Evolutionary conservation across 2,113 vertebrate species (phyloP).

Genomic region (Pelusios castaneus): DNA sequence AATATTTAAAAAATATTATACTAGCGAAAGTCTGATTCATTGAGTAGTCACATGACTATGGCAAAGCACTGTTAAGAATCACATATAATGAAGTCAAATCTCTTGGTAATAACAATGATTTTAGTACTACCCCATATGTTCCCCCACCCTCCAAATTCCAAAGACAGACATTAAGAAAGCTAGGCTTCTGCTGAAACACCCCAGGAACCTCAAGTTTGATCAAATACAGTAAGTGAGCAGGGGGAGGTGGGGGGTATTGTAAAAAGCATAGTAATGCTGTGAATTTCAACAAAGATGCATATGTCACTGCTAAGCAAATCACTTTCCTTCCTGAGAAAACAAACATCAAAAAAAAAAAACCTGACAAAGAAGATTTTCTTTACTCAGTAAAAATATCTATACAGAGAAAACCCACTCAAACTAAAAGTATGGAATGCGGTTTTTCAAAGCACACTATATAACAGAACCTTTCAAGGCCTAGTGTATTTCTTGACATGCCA

Average conservation of each 20-base stretch:
- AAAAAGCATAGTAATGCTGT: neutral
- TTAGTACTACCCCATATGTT: neutral
- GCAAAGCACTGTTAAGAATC: neutral
- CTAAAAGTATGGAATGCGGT: neutral
- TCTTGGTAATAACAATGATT: neutral
- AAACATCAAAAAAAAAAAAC: neutral
- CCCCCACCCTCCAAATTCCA: no score
- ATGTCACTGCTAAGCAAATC: neutral
- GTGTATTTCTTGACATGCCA: neutral
- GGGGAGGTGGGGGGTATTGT: neutral
- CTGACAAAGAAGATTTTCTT: no score
- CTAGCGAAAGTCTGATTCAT: neutral
- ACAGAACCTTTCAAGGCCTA: neutral
- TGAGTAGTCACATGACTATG: neutral
- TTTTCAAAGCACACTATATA: neutral
- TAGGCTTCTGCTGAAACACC: neutral
- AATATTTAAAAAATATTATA: neutral
- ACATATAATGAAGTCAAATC: neutral
- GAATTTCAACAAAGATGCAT: neutral
- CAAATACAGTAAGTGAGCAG: neutral
- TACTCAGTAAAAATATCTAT: neutral
- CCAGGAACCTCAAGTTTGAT: neutral
- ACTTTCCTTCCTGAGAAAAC: neutral
- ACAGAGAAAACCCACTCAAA: neutral
- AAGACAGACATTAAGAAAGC: neutral